Percentiles rank a stretch among this genome's conserved stretches.
Conservation (phyloP, 2,113 vertebrate genomes). For the Piliocolobus tephrosceles region DNA sequence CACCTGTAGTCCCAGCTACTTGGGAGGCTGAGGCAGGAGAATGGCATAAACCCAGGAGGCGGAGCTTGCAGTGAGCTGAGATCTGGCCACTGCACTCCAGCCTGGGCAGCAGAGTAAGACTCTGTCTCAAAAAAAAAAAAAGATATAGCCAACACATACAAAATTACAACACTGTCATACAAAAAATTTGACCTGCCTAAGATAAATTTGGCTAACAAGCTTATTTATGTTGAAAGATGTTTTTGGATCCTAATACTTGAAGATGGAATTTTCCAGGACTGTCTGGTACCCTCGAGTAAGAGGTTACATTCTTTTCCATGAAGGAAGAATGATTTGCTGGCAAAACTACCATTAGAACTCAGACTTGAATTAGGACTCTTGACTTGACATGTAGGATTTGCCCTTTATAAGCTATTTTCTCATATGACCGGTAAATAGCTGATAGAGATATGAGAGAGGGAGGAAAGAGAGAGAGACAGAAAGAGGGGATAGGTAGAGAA, state of each 20-base stretch:
- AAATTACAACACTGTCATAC: neutral
- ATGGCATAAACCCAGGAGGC: no score
- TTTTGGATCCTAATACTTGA: neutral
- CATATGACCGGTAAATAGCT: neutral
- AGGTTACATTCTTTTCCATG: neutral
- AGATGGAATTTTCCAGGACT: neutral
- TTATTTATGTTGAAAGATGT: neutral
- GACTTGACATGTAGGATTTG: neutral
- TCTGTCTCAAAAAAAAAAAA: neutral
- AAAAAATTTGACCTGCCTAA: neutral
- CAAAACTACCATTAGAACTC: neutral
- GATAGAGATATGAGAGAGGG: neutral
- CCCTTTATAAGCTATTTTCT: neutral
- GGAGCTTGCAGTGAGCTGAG: no score
- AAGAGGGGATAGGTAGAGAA: neutral
- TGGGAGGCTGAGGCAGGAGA: no score
- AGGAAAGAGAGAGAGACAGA: neutral
- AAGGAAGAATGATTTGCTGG: neutral
- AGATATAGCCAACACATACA: neutral
- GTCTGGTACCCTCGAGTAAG: neutral
- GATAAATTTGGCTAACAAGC: neutral
- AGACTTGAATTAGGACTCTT: slow-evolving; percentile 1
- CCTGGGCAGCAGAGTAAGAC: no score
- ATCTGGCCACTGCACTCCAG: no score
- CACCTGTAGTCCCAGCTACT: no score